These are phyloP conservation scores for Apodemus speciosus DNA, from an alignment of 2,113 vertebrate species.

Conservation along the genomic window DNA sequence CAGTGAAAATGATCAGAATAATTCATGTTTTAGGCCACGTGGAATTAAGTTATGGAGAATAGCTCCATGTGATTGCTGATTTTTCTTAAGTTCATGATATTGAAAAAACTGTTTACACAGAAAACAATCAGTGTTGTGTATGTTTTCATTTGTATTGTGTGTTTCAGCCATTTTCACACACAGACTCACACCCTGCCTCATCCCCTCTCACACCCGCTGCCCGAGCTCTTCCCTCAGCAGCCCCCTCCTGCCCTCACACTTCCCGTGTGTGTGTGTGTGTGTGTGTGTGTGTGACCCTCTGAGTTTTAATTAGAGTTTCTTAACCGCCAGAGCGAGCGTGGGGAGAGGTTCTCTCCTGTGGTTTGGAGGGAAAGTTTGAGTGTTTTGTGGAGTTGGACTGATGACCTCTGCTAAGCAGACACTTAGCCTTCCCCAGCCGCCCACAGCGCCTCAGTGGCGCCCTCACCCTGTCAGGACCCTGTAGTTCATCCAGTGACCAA, in stretches of 20 bases:
- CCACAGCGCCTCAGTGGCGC: not conserved
- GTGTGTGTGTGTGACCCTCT: not conserved
- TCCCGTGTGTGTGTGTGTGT: not conserved
- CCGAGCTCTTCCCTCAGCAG: no score
- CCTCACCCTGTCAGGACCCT: not conserved
- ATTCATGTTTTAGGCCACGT: conserved; percentile 45
- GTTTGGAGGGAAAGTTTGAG: not conserved
- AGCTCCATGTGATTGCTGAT: not conserved
- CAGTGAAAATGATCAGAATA: not conserved
- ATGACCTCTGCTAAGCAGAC: not conserved
- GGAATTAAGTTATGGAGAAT: conserved; percentile 46
- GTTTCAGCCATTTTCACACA: not conserved
- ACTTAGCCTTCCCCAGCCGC: no score
- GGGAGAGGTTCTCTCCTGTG: not conserved
- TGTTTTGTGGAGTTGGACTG: no score
- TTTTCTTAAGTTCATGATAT: conserved; percentile 32
- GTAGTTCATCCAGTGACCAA: not conserved
- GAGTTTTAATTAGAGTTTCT: not conserved
- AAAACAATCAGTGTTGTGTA: not conserved
- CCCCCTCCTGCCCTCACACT: not conserved
- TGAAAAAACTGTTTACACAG: conserved; percentile 42
- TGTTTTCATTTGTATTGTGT: not conserved
- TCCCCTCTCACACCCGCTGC: not conserved
- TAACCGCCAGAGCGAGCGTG: no score
- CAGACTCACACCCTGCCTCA: not conserved